Conservation (phyloP, 2,113 vertebrate genomes). For the Ameiurus melas region DNA sequence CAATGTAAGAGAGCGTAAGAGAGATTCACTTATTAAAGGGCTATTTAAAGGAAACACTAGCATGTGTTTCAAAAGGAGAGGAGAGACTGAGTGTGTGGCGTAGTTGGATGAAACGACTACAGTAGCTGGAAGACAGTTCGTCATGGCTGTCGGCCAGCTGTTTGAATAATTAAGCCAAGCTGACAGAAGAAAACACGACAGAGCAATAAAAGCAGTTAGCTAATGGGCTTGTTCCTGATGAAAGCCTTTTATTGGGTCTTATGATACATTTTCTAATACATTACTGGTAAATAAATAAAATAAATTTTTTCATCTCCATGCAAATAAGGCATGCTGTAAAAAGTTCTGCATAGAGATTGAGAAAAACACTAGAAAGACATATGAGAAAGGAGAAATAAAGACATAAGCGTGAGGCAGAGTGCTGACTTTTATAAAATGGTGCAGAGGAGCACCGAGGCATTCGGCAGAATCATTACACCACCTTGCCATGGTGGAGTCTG, state of each 20-base stretch:
- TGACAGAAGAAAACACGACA: background rate
- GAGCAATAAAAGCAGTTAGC: background rate
- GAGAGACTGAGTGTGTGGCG: background rate
- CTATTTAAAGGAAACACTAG: constrained; percentile 4
- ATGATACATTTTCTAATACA: background rate
- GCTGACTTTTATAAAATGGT: background rate
- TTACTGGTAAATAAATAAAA: background rate
- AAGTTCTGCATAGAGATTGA: background rate
- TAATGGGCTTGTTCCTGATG: background rate
- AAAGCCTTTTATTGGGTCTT: background rate
- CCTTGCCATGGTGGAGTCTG: background rate
- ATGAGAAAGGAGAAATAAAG: background rate
- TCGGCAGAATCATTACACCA: background rate
- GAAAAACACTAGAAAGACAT: background rate
- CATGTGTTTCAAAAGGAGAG: constrained; percentile 13
- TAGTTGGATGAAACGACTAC: background rate
- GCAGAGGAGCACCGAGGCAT: background rate
- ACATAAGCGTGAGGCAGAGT: background rate
- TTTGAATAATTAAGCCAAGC: background rate
- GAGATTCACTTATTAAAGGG: background rate
- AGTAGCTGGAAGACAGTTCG: background rate
- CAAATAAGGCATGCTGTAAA: background rate
- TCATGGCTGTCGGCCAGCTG: background rate
- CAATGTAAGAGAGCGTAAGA: background rate
- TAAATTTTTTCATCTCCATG: background rate